Evolutionary conservation across 2,113 vertebrate species (phyloP), one percentile per base, ranked within the genome.

Genomic region (Perca flavescens): DNA sequence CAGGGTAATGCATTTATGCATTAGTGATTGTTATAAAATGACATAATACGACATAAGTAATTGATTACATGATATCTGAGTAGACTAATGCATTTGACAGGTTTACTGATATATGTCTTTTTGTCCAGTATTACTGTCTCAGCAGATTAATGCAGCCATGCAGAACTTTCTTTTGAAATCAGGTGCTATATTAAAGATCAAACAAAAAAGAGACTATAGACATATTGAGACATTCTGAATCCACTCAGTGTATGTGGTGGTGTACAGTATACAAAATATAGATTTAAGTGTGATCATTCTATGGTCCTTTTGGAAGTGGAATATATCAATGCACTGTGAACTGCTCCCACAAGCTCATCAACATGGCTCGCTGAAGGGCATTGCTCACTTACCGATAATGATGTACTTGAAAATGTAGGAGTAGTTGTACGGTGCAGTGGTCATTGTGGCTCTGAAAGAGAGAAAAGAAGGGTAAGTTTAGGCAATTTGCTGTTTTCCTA

Each of bases 321-420:
- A 53, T 4, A 60, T 1, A 46, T 54, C 50, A 25, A 13, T 43
- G 6, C 10, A 43, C 17, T 50, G 28, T 64, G 28, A 77, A 34
- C 22, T 49, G 17, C 17, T 64, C 43, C 31, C 7, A 28, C 8
- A 60, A 28, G 17, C 36, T 50, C 9, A 66, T 70, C 25, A 46
- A 46, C 8, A 54, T 56, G 14, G n/a, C 28, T 74, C 0, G 4
- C 16, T 57, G n/a, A n/a, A 69, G 31, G 64, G 57, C 22, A 17
- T n/a, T n/a, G 57, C 21, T 53, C 84, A 97, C 98, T 98, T 93
- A 99, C 98, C 98, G 63, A 99, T 99, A 91, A 99, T 99, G 96
- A 99, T 99, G 96, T 99, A 99, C 93, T 99, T 99, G 94, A 99
- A 99, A 96, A 99, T 99, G 97, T 99, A 99, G 88, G 98, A 99